Base-by-base conservation (phyloP, 2,113 vertebrate genomes). In the Myotis brandtii region DNA sequence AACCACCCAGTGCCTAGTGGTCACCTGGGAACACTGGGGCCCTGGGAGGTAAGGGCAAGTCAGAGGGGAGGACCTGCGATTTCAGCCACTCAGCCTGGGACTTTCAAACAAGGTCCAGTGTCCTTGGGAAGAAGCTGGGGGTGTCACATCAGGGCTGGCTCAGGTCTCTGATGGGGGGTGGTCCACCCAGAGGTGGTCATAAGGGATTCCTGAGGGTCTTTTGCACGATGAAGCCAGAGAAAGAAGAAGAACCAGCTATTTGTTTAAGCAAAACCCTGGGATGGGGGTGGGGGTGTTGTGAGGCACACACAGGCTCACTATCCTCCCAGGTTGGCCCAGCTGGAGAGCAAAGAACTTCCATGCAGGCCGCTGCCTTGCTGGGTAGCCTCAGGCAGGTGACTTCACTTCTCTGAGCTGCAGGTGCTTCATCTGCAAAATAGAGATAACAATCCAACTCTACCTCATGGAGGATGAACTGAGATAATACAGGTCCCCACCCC, bases 231-330 rank as follows among this genome's bases (percentile, higher is more conserved):
- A 62, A 81, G n/a, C 43, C 89, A 37, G 73, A 98, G 23, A 86
- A 95, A 64, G 84, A 97, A 92, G 93, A 97, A 95, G 50, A 84
- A 88, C 92, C 86, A 25, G 21, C 46, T 95, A 62, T 96, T 95
- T 93, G 73, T 96, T 97, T 96, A 92, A 96, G 88, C 87, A 97
- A 97, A 98, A 82, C 62, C 52, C 46, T 43, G 72, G 37, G 54
- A 48, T 59, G 21, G 32, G n/a, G 52, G 13, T 43, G 20, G 72
- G 40, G 6, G 59, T 62, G 59, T 9, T 62, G 56, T 32, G 72
- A 95, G 83, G 73, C 43, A 20, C 2, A n/a, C 34, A 50, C 17
- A 30, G 80, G 48, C 43, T 64, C 21, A 34, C 46, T 20, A 1
- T 52, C 90, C 37, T 93, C 27, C 9, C 9, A 43, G 79, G 56